Conservation (phyloP, 2,113 vertebrate species). For the Acanthisitta chloris region DNA sequence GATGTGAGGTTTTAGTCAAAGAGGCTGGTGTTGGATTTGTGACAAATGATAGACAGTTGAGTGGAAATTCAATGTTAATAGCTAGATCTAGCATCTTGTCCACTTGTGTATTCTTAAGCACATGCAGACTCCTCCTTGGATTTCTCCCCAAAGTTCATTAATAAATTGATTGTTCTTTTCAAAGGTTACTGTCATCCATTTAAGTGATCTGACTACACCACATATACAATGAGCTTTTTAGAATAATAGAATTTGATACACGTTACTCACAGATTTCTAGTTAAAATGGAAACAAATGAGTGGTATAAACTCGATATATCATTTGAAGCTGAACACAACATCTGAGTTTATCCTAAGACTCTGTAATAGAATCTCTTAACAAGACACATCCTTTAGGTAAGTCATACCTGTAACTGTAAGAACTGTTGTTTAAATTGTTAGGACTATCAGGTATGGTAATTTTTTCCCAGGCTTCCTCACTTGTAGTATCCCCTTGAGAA, state of each 20-base stretch:
- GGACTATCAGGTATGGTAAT: neutral
- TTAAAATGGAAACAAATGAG: neutral
- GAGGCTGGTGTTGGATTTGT: neutral
- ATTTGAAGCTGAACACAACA: neutral
- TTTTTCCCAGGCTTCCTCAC: neutral
- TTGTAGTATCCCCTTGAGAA: neutral
- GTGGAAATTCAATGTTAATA: neutral
- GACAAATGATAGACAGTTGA: neutral
- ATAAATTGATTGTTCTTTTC: neutral
- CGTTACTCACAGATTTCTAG: neutral
- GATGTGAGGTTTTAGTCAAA: neutral
- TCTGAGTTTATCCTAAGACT: neutral
- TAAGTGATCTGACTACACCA: neutral
- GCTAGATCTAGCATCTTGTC: neutral
- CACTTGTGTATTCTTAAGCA: neutral
- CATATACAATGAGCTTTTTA: neutral
- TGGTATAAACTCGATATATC: neutral
- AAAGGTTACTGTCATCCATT: neutral
- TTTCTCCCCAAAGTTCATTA: neutral
- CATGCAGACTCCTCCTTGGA: neutral
- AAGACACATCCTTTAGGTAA: neutral
- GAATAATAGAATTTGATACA: neutral
- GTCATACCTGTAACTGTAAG: neutral
- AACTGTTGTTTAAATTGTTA: neutral
- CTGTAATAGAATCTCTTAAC: neutral